A percentile compares a stretch with the other conserved stretches of the same genome.
Conservation (phyloP, 2,888 invertebrate genomes). For the Galerucella nymphaeae region DNA sequence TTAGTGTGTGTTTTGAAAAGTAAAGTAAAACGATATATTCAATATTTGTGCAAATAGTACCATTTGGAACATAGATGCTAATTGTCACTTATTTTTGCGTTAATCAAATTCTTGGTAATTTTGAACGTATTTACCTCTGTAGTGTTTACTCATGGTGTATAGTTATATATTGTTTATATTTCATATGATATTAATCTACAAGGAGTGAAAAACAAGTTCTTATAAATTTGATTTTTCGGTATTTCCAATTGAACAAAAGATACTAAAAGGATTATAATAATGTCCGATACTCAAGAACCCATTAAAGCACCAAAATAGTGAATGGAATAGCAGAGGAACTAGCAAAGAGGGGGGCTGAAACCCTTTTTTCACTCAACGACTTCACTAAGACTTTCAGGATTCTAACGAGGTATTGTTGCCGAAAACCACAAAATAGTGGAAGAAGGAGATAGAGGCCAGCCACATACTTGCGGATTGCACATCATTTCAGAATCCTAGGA, state of each 20-base stretch:
- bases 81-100: conserved; percentile 46
- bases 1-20: conserved; percentile 54
- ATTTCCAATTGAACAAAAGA: background rate
- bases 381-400: too few relatives aligned
- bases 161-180: conserved; percentile 23
- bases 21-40: conserved; percentile 60
- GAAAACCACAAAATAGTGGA: too few relatives aligned
- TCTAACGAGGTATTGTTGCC: too few relatives aligned
- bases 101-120: conserved; percentile 9
- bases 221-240: background rate
- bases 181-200: conserved; percentile 22
- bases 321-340: too few relatives aligned
- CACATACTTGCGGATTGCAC: too few relatives aligned
- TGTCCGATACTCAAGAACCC: too few relatives aligned
- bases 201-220: background rate
- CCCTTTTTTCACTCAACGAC: too few relatives aligned
- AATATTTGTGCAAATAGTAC: conserved; percentile 57
- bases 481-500: too few relatives aligned
- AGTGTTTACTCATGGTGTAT: conserved; percentile 17
- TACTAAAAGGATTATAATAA: too few relatives aligned
- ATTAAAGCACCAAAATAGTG: too few relatives aligned
- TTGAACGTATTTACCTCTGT: conserved; percentile 5
- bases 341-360: too few relatives aligned
- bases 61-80: conserved; percentile 50
- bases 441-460: too few relatives aligned